These are phyloP conservation scores for Illadopsis cleaveri DNA, from an alignment of 2,113 vertebrate genomes.

Conservation along the genomic window DNA sequence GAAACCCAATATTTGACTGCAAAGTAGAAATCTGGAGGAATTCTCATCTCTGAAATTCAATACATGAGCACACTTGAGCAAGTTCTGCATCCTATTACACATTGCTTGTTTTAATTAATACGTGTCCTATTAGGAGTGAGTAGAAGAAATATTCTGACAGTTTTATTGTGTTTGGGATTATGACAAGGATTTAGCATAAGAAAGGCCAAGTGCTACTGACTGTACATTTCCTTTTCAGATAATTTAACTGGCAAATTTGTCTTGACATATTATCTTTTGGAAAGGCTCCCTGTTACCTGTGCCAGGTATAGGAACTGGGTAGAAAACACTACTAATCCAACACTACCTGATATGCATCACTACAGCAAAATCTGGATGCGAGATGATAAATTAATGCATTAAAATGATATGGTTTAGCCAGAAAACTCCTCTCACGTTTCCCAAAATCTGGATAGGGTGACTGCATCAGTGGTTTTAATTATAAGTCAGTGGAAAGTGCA, in stretches of 20 bases:
- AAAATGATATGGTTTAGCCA: not conserved
- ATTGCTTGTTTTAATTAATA: constrained; percentile 44
- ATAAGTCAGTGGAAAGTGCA: constrained; percentile 7
- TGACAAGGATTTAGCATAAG: not conserved
- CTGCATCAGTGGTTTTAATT: constrained; percentile 64
- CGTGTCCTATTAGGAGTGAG: not conserved
- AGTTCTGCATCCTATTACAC: constrained; percentile 5
- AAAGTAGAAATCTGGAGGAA: not conserved
- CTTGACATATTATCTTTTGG: constrained; percentile 13
- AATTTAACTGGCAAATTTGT: not conserved
- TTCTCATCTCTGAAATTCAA: constrained; percentile 29
- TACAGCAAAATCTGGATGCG: not conserved
- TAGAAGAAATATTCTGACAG: not conserved
- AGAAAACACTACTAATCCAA: not conserved
- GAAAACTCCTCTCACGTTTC: constrained; percentile 1
- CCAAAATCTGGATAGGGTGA: constrained; percentile 17
- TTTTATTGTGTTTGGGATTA: constrained; percentile 28
- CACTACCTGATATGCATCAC: not conserved
- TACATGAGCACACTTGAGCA: not conserved
- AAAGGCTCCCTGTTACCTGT: not conserved
- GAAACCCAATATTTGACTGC: not conserved
- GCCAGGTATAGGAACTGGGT: not conserved
- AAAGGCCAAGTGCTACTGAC: constrained; percentile 24
- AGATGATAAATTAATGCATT: constrained; percentile 17
- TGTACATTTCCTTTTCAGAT: constrained; percentile 17